Conservation (phyloP, 2,797 vertebrate species). For the Hyperoplus immaculatus region DNA sequence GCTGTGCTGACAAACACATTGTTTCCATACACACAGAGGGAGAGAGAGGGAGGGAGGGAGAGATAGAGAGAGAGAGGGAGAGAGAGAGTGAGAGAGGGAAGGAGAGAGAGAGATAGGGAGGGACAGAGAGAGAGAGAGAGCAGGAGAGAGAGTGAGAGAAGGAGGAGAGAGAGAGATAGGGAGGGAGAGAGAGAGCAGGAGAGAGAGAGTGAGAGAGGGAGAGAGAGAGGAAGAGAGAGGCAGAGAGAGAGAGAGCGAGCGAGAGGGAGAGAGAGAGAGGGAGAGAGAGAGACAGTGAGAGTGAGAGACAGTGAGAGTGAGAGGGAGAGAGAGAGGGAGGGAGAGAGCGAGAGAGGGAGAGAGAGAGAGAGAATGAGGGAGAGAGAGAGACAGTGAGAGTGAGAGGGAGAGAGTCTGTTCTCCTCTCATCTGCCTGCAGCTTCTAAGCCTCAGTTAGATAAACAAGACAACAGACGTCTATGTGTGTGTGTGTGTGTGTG, state of each 20-base stretch:
- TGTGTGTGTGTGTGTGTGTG: too few species aligned
- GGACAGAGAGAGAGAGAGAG: background rate
- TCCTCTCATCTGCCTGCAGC: slow-evolving; percentile 46
- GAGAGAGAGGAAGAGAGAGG: slow-evolving; percentile 8
- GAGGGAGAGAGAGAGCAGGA: background rate
- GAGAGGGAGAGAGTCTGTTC: slow-evolving; percentile 5
- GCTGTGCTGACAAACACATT: too few species aligned
- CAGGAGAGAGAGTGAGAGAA: background rate
- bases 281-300: background rate
- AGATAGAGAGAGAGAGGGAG: too few species aligned
- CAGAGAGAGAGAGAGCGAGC: background rate
- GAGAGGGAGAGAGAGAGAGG: slow-evolving; percentile 5
- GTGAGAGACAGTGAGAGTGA: too few species aligned
- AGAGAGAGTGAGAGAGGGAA: too few species aligned
- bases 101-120: background rate
- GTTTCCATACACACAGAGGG: too few species aligned
- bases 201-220: background rate
- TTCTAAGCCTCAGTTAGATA: slow-evolving; percentile 38
- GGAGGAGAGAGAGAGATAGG: background rate
- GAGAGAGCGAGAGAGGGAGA: slow-evolving; percentile 5
- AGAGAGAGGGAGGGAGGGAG: too few species aligned
- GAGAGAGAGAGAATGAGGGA: background rate
- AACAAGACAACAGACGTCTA: slow-evolving; percentile 39
- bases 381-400: background rate
- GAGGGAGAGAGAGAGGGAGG: background rate